Base-by-base conservation (phyloP, 1,140 invertebrate genomes). In the Brachionus rotundiformis region DNA sequence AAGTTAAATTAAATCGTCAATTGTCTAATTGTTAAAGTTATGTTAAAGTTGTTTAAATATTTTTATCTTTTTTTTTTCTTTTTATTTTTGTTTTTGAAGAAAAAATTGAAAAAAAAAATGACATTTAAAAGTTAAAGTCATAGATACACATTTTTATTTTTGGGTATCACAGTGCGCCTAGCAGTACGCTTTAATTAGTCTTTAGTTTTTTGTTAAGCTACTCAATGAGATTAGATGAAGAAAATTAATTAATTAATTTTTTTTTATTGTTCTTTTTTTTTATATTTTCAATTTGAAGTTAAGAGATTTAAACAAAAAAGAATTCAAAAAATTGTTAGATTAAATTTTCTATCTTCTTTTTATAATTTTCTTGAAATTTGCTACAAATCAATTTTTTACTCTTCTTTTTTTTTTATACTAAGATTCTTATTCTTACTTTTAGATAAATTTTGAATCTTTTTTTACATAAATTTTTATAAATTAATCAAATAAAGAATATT, bases 1-100 rank as follows among this genome's bases (percentile, higher is more conserved):
- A 73, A 73, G 33, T 44, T 44, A 73, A 73, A 73, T 25, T 73
- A 73, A 73, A 47, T 73, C 68, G 68, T 73, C 68, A 73, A 73
- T 44, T 73, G 39, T 73, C 68, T 73, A 73, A 73, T 73, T 73
- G 68, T 73, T 73, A 73, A 73, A 73, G 36, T 44, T 73, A 44
- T 73, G 39, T 73, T 73, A 73, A 73, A 73, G 33, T 73, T 73
- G 68, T 73, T 73, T 73, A 73, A 73, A 25, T 29, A 27, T 73
- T 73, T 73, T 73, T 25, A 36, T 19, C 11, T 23, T 36, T 10
- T 63, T 63, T 33, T 68, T 33, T 7, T 29, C n/a, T 68, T 68
- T 68, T 19, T 31, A 3, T 19, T 33, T 39, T 68, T 68, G n/a
- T 16, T 33, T 33, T 36, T 68, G 11, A 10, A 5, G 4, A 33